Base-by-base conservation (phyloP, 2,113 vertebrate species). In the Ramphastos sulfuratus region DNA sequence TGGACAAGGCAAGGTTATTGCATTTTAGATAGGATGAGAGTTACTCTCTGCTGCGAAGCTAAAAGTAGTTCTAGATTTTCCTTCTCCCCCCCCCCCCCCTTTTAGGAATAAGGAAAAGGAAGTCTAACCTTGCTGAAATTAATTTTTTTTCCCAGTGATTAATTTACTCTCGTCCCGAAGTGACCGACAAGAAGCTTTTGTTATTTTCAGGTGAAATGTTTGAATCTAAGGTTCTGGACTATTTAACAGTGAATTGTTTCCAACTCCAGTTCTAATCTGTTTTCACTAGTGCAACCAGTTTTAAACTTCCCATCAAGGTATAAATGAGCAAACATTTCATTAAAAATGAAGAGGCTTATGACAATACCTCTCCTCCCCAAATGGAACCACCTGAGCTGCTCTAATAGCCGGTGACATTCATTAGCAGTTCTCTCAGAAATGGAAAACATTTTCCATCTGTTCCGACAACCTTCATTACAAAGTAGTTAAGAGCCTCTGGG, bases 371-470 rank as follows among this genome's bases (percentile, higher is more conserved):
- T 96, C 95, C 67, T 96, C 92, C 80, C 86, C 83, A 87, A 97
- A 96, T 91, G 74, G 79, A 95, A 90, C 92, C 95, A 97, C 97
- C 96, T 97, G 97, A 98, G 97, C 86, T 97, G 96, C 97, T 92
- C 93, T 98, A 97, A 98, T 97, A 96, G 97, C 97, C 97, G 94
- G 96, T 97, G 97, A 97, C 97, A 97, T 96, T 95, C 95, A 97
- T 97, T 98, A 97, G 96, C 86, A 92, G 69, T 96, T 97, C 96
- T 96, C 92, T 94, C 96, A 93, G 94, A 97, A 97, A 98, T 78
- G 96, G 97, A 96, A 97, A 98, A 97, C 97, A 97, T 98, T 98
- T 98, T 98, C 97, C 97, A 98, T 97, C 97, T 98, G 97, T 97
- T 98, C 97, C 94, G 90, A 90, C 74, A 95, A 95, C 91, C 75